phyloP scores from a whole-genome alignment of 2,113 vertebrate genomes.

The Philantomba maxwellii region DNA sequence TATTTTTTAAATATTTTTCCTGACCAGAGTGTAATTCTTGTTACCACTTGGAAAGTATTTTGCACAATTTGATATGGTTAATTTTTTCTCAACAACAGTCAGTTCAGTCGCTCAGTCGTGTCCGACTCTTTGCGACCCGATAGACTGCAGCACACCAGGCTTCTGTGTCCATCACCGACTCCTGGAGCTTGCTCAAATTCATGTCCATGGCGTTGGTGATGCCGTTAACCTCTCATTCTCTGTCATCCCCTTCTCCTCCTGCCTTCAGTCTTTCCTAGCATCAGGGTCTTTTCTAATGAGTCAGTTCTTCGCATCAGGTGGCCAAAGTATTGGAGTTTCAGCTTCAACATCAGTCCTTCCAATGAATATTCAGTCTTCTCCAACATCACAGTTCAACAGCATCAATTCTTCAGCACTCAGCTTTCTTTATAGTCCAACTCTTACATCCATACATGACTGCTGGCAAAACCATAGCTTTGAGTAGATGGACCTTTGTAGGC shows the following conservation, averaged over 20 bases:
- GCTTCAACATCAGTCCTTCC: neutral
- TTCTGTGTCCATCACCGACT: neutral
- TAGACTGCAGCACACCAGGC: neutral
- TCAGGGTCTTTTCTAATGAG: neutral
- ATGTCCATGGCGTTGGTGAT: neutral
- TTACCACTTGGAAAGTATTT: neutral
- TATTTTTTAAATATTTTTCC: neutral
- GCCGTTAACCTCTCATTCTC: neutral
- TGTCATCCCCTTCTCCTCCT: neutral
- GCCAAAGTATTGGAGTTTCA: neutral
- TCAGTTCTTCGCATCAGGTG: neutral
- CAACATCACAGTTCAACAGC: neutral
- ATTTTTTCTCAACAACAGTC: neutral
- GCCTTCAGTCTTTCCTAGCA: neutral
- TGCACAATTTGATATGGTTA: neutral
- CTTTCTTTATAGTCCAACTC: neutral
- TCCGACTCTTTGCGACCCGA: neutral
- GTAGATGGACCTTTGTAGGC: neutral
- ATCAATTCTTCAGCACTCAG: neutral
- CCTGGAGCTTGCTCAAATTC: neutral
- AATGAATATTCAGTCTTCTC: neutral
- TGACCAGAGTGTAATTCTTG: neutral
- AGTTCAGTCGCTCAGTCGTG: neutral
- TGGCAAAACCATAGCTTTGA: neutral
- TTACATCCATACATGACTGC: neutral